Conservation (phyloP, 30 jellyfish, hydroid and myxozoan species). For the Hydractinia symbiolongicarpus region DNA sequence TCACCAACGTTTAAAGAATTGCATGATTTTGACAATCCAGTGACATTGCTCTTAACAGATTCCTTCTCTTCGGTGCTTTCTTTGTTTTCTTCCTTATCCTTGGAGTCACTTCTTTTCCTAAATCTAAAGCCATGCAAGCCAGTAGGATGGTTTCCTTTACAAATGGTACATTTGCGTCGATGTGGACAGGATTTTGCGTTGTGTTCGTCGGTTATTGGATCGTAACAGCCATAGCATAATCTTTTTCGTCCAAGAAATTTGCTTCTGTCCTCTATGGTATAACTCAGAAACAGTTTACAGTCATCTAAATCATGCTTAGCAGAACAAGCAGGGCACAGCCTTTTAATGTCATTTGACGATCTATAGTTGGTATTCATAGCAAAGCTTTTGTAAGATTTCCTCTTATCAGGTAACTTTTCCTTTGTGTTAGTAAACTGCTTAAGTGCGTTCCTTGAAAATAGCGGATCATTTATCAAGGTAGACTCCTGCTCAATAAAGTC, state of each 20-base stretch:
- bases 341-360: too few species aligned
- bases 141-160: constrained; percentile 28
- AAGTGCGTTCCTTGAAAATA: constrained; percentile 22
- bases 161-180: constrained; percentile 17
- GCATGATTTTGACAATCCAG: too few species aligned
- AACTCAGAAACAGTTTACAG: not conserved
- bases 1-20: too few species aligned
- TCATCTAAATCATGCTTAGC: too few species aligned
- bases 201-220: not conserved
- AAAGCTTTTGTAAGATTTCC: not conserved
- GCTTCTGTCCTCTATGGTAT: constrained; percentile 23
- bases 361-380: too few species aligned
- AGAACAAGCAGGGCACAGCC: too few species aligned
- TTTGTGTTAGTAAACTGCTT: not conserved
- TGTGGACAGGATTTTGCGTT: constrained; percentile 11
- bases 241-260: not conserved
- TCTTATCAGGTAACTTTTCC: not conserved
- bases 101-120: not conserved
- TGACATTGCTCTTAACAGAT: constrained; percentile 2
- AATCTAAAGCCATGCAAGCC: constrained; percentile 30
- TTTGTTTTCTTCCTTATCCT: not conserved
- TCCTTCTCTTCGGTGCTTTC: not conserved
- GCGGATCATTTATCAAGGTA: constrained; percentile 30
- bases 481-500: constrained; percentile 26
- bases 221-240: too few species aligned